Percentiles rank a stretch among this genome's conserved stretches.
Conservation (phyloP, 1,140 invertebrate species). For the Kradibia gibbosae region DNA sequence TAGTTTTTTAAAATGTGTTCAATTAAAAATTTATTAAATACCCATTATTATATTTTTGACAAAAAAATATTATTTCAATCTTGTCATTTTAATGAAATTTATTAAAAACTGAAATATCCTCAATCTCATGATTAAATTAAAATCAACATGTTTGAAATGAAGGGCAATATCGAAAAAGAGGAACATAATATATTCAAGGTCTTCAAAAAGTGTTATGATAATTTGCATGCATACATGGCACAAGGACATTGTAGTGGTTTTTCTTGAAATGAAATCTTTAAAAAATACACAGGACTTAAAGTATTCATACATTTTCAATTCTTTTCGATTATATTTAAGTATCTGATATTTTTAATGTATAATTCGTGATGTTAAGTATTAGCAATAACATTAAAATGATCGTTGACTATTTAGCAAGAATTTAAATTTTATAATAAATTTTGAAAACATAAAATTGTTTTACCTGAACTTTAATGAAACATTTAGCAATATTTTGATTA, state of each 20-base stretch:
- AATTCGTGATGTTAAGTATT: no score
- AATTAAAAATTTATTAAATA: neutral
- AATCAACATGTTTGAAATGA: neutral
- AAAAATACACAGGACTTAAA: neutral
- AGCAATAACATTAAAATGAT: no score
- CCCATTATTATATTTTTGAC: no score
- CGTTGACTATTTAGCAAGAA: no score
- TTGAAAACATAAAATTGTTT: no score
- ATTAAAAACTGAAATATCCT: neutral
- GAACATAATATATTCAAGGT: constrained; percentile 19
- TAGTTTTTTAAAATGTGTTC: no score
- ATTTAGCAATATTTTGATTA: no score
- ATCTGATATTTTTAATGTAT: no score
- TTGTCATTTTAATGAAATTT: neutral
- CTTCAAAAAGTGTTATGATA: constrained; percentile 1
- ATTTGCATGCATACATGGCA: neutral
- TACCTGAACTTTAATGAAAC: no score
- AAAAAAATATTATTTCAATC: no score
- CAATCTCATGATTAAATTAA: neutral
- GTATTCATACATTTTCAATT: neutral
- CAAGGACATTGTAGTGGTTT: neutral
- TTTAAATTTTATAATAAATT: no score
- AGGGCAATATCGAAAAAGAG: constrained; percentile 4
- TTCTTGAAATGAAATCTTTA: neutral
- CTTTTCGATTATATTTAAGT: neutral